A percentile compares a stretch with the other conserved stretches of the same genome.
phyloP scores from a whole-genome alignment of 2,113 vertebrate species.

The Glareola pratincola region DNA sequence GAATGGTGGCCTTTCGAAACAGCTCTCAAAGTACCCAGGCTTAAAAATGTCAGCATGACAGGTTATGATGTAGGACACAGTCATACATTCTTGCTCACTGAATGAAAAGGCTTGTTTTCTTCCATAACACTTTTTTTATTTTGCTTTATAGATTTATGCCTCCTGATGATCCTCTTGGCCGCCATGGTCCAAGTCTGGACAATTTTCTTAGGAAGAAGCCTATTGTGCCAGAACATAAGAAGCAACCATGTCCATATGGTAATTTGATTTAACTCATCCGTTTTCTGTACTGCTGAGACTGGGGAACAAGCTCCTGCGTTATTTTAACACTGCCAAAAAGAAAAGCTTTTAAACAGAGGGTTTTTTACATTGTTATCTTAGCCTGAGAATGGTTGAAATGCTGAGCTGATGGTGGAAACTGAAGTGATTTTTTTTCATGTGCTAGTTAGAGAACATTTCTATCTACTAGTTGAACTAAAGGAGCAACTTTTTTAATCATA shows the following conservation, averaged over 20 bases:
- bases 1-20: not conserved
- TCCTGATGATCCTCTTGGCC: conserved; percentile 94
- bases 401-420: not conserved
- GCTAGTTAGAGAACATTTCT: not conserved
- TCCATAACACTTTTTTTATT: not conserved
- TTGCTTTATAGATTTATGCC: conserved; percentile 89
- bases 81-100: not conserved
- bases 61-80: not conserved
- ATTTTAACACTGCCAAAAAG: not conserved
- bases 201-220: conserved; percentile 96
- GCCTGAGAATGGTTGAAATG: not conserved
- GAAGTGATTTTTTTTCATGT: not conserved
- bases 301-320: not conserved
- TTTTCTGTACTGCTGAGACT: not conserved
- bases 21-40: not conserved
- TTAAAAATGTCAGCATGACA: not conserved
- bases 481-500: not conserved
- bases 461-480: not conserved
- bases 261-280: conserved; percentile 32
- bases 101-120: not conserved
- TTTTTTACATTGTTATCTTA: not conserved
- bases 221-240: conserved; percentile 94
- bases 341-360: not conserved
- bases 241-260: conserved; percentile 97
- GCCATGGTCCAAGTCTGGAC: conserved; percentile 94